A percentile compares a stretch with the other conserved stretches of the same genome.
Conservation (phyloP, 2,797 vertebrate species). For the Sebastes steindachneri region DNA sequence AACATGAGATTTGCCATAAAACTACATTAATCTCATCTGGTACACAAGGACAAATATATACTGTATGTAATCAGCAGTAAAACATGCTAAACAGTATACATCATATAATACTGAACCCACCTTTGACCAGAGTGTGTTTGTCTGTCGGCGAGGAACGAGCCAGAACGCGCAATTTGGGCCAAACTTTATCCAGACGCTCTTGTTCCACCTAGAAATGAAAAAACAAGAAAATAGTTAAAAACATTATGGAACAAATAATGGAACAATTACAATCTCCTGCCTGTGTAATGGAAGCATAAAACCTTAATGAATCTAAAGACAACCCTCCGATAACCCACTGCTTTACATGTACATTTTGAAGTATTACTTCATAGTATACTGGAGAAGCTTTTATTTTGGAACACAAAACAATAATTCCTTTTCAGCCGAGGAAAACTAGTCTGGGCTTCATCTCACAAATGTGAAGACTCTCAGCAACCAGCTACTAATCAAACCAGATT, state of each 20-base stretch:
- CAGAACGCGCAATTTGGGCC: conserved; percentile 95
- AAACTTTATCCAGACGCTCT: conserved; percentile 96
- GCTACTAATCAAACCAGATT: not conserved
- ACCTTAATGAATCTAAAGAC: not conserved
- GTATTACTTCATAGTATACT: not conserved
- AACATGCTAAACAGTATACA: not conserved
- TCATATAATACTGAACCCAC: conserved; percentile 70
- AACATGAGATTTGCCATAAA: not conserved
- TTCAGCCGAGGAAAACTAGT: not conserved
- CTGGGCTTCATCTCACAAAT: not conserved
- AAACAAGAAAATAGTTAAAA: not conserved
- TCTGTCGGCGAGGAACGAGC: conserved; percentile 97
- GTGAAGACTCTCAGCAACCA: not conserved
- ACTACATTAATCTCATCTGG: not conserved
- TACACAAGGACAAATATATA: not conserved
- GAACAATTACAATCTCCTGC: not conserved
- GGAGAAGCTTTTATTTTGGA: not conserved
- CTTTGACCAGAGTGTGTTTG: conserved; percentile 98
- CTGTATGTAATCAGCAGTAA: not conserved
- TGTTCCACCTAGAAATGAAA: conserved; percentile 89
- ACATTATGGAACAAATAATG: not conserved
- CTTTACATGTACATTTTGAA: not conserved
- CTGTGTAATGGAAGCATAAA: not conserved
- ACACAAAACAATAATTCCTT: not conserved
- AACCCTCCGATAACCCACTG: not conserved